Evolutionary conservation across 53 echinoderm and acorn worm genomes (phyloP).

Genomic region (Echinarachnius parma): DNA sequence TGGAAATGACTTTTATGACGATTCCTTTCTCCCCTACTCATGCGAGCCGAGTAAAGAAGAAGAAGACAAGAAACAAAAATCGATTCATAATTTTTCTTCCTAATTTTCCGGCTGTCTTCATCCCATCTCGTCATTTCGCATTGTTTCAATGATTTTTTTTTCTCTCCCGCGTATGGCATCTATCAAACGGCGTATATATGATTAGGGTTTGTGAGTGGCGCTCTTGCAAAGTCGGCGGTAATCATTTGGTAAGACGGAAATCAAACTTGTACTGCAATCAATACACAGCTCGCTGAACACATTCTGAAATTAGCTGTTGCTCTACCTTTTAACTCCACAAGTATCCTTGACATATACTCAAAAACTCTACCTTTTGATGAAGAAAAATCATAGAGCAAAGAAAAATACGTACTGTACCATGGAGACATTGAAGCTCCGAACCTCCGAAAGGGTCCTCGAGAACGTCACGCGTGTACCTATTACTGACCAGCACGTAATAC

Average conservation of each 20-base stretch:
- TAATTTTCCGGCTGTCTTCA: slow-evolving; percentile 51
- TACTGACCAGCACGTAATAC: too few relatives aligned
- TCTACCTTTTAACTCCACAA: slow-evolving; percentile 43
- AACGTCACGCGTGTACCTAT: too few relatives aligned
- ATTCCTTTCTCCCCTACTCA: slow-evolving; percentile 18
- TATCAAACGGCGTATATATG: slow-evolving; percentile 34
- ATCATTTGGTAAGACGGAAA: slow-evolving; percentile 20
- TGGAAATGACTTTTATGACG: slow-evolving; percentile 55
- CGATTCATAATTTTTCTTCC: slow-evolving; percentile 54
- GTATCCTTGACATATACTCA: slow-evolving; percentile 31
- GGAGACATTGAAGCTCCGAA: too few relatives aligned
- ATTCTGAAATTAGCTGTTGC: slow-evolving; percentile 50
- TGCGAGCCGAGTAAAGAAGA: slow-evolving; percentile 22
- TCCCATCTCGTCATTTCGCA: slow-evolving; percentile 35
- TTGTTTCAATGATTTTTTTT: slow-evolving; percentile 50
- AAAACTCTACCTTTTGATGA: too few relatives aligned
- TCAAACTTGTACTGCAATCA: slow-evolving; percentile 38
- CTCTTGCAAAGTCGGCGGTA: background rate
- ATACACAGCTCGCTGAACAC: slow-evolving; percentile 38
- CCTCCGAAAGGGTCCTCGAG: too few relatives aligned
- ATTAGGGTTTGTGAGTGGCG: slow-evolving; percentile 44
- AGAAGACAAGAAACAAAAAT: slow-evolving; percentile 50
- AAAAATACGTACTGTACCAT: too few relatives aligned
- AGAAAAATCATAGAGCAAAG: too few relatives aligned
- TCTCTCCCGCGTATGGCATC: slow-evolving; percentile 22